phyloP scores from a whole-genome alignment of 1,140 invertebrate species.

The Papilio polyxenes region DNA sequence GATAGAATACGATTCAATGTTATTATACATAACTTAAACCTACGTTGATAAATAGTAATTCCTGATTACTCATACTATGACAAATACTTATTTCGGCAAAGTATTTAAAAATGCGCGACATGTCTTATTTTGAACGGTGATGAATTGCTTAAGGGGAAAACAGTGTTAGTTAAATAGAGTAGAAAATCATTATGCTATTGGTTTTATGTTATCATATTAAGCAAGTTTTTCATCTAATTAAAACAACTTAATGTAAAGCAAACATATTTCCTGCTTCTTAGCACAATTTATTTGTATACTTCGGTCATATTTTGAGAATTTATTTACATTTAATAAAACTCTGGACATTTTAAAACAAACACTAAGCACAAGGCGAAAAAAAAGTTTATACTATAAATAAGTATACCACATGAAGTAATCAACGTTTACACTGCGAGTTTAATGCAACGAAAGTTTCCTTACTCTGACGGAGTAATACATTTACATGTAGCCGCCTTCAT shows the following conservation, averaged over 20 bases:
- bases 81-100: constrained; percentile 30
- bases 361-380: neutral
- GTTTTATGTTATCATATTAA: neutral
- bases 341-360: neutral
- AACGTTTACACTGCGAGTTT: constrained; percentile 3
- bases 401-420: constrained; percentile 13
- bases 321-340: no score
- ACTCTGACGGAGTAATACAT: constrained; percentile 42
- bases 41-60: neutral
- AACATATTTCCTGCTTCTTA: no score
- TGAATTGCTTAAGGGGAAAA: neutral
- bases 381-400: neutral
- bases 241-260: neutral
- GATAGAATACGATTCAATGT: neutral
- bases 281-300: no score
- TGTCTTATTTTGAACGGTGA: neutral
- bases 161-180: neutral
- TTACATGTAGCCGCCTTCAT: constrained; percentile 54
- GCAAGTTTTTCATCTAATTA: neutral
- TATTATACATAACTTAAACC: neutral
- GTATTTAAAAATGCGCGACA: constrained; percentile 16
- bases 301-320: no score
- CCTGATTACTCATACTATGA: constrained; percentile 28
- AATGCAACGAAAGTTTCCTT: constrained; percentile 24
- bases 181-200: neutral